Evolutionary conservation across 2,797 vertebrate genomes (phyloP).

Genomic region (Pampus argenteus): DNA sequence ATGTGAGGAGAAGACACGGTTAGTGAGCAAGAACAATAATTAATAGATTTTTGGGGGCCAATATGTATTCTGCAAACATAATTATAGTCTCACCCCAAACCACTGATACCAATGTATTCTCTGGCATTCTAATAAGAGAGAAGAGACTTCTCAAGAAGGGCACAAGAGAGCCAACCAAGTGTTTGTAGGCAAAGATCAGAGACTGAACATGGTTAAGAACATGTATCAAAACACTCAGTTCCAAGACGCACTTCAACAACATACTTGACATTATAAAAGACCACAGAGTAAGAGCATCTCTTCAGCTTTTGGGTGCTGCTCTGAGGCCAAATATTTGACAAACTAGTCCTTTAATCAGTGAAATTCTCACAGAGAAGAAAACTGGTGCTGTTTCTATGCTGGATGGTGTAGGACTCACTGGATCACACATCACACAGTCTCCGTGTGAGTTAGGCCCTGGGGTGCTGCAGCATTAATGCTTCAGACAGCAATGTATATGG

Average conservation of each 20-base stretch:
- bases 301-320: neutral
- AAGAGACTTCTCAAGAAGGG: constrained; percentile 1
- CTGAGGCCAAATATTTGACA: constrained; percentile 28
- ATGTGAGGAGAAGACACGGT: constrained; percentile 23
- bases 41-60: constrained; percentile 25
- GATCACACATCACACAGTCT: constrained; percentile 44
- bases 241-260: constrained; percentile 17
- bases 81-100: constrained; percentile 24
- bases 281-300: neutral
- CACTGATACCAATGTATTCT: constrained; percentile 21
- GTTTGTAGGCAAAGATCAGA: constrained; percentile 22
- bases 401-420: constrained; percentile 26
- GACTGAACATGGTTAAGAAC: constrained; percentile 14
- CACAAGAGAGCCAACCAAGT: neutral
- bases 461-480: constrained; percentile 42
- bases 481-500: constrained; percentile 55
- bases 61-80: constrained; percentile 40
- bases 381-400: neutral
- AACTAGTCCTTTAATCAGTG: constrained; percentile 42
- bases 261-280: constrained; percentile 34
- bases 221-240: constrained; percentile 15
- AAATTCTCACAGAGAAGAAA: constrained; percentile 16
- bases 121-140: constrained; percentile 12
- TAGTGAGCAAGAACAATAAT: constrained; percentile 23
- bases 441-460: constrained; percentile 41